A percentile compares a stretch with the other conserved stretches of the same genome.
phyloP scores from a whole-genome alignment of 2,113 vertebrate genomes.

The Ascaphus truei region DNA sequence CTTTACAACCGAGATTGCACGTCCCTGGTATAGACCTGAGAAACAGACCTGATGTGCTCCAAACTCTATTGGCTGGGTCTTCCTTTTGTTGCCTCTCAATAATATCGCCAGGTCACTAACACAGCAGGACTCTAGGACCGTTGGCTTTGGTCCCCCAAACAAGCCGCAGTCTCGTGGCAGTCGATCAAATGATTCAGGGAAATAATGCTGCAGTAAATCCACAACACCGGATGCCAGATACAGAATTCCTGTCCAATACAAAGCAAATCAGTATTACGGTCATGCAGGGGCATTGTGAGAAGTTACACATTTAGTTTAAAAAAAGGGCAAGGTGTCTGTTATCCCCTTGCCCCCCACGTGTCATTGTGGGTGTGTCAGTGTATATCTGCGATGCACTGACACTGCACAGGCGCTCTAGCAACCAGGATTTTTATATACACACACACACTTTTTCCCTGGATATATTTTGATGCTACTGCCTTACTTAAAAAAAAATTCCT shows the following conservation, averaged over 20 bases:
- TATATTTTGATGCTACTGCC: too few relatives aligned
- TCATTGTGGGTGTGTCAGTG: too few relatives aligned
- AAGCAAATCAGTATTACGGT: too few relatives aligned
- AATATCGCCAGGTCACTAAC: conserved; percentile 74
- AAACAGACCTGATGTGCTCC: conserved; percentile 73
- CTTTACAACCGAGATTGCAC: too few relatives aligned
- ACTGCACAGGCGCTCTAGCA: too few relatives aligned
- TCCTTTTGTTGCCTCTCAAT: conserved; percentile 74
- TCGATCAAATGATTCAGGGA: conserved; percentile 75
- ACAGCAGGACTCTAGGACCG: conserved; percentile 68
- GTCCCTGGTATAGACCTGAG: too few relatives aligned
- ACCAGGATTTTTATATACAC: neutral
- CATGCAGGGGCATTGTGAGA: too few relatives aligned
- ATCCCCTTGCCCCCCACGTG: too few relatives aligned
- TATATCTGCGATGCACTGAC: too few relatives aligned
- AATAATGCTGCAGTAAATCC: conserved; percentile 72
- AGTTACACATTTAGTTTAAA: too few relatives aligned
- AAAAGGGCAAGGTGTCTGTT: too few relatives aligned
- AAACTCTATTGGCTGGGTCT: conserved; percentile 77
- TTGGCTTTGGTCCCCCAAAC: conserved; percentile 72
- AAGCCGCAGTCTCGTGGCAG: conserved; percentile 71
- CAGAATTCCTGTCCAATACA: conserved; percentile 70
- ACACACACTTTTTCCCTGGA: too few relatives aligned
- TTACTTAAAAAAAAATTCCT: neutral
- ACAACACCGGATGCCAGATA: conserved; percentile 69